Evolutionary conservation across 92 coral and sea anemone species (phyloP).

Genomic region (Epizoanthus stellaris): DNA sequence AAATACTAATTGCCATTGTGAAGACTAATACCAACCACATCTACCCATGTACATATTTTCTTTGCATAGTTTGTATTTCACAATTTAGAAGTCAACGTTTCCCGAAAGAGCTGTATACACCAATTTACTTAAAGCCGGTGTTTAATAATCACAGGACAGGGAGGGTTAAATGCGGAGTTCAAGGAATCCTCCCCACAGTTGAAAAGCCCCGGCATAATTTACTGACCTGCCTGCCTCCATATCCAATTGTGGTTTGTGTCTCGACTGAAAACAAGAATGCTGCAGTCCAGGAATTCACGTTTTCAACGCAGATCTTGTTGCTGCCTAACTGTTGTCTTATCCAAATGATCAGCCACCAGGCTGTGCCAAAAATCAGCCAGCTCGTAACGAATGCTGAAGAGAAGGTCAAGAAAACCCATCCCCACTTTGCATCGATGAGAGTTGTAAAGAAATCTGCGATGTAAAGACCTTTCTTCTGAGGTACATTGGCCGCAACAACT

Average conservation of each 20-base stretch:
- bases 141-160: too few relatives aligned
- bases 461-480: conserved; percentile 73
- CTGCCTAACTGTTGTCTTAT: conserved; percentile 55
- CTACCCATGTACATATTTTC: too few relatives aligned
- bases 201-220: too few relatives aligned
- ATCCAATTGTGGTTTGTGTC: conserved; percentile 97
- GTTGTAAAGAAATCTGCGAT: conserved; percentile 91
- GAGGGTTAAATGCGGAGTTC: too few relatives aligned
- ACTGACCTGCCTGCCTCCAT: conserved; percentile 96
- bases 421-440: conserved; percentile 89
- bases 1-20: too few relatives aligned
- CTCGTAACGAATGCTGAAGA: conserved; percentile 82
- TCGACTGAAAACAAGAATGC: conserved; percentile 97
- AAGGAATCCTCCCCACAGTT: too few relatives aligned
- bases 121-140: too few relatives aligned
- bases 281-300: conserved; percentile 89
- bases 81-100: too few relatives aligned
- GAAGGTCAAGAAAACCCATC: conserved; percentile 76
- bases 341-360: conserved; percentile 82
- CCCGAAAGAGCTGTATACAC: too few relatives aligned
- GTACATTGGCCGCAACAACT: conserved; percentile 71
- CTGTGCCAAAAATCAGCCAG: conserved; percentile 90
- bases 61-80: too few relatives aligned
- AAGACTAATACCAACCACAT: too few relatives aligned
- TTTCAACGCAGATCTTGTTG: conserved; percentile 77